phyloP scores from a whole-genome alignment of 2,113 vertebrate species.

The Amphilophus citrinellus region DNA sequence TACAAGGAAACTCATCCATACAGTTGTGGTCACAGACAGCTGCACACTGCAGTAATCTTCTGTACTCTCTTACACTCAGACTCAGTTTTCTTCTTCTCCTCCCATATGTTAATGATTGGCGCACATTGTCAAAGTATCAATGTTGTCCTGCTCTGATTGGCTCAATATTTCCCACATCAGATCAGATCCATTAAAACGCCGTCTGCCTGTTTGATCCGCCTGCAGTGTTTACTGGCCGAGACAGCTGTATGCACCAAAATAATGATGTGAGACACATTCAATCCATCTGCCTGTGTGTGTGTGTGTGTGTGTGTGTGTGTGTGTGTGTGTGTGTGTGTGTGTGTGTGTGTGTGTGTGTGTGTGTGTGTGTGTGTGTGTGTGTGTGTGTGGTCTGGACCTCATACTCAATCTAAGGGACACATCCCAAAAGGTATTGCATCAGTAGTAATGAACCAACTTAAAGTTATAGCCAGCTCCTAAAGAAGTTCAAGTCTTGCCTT shows the following conservation, averaged over 20 bases:
- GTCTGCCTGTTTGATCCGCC: slow-evolving; percentile 20
- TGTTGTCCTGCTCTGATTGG: slow-evolving; percentile 24
- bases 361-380: too few species aligned
- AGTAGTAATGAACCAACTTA: not conserved
- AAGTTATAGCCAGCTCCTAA: not conserved
- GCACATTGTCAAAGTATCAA: slow-evolving; percentile 3
- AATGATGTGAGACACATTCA: slow-evolving; percentile 8
- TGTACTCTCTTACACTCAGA: not conserved
- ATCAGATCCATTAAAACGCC: slow-evolving; percentile 40
- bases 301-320: too few species aligned
- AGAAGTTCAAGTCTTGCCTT: rapidly evolving
- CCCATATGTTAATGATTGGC: slow-evolving; percentile 1
- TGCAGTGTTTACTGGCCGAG: slow-evolving; percentile 33
- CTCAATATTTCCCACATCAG: slow-evolving; percentile 35
- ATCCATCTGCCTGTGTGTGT: not conserved
- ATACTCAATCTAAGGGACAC: not conserved
- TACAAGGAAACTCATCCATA: not conserved
- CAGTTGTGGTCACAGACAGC: not conserved
- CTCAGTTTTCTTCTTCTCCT: not conserved
- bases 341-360: too few species aligned
- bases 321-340: too few species aligned
- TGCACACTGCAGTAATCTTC: not conserved
- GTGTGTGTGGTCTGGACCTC: not conserved
- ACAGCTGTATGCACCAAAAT: slow-evolving; percentile 6
- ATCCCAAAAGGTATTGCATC: not conserved